Percentiles rank a stretch among this genome's conserved stretches.
These are phyloP conservation scores for Acromyrmex echinatior DNA, from an alignment of 1,140 invertebrate genomes.

Conservation along the genomic window DNA sequence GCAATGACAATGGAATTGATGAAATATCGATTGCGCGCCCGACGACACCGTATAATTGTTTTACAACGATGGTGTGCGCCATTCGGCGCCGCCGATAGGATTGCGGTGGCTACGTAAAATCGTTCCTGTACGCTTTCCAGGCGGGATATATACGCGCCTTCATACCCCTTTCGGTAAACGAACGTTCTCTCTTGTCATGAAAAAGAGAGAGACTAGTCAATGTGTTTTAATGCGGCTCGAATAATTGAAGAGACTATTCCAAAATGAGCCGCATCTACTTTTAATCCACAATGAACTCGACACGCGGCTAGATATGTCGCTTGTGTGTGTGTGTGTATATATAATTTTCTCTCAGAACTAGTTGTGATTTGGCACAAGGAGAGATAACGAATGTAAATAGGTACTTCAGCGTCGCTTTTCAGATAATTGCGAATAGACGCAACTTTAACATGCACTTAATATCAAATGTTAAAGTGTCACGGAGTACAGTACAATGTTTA, in stretches of 20 bases:
- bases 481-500: not conserved
- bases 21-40: conserved; percentile 80
- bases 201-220: conserved; percentile 50
- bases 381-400: not conserved
- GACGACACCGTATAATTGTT: conserved; percentile 82
- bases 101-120: conserved; percentile 69
- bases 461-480: not conserved
- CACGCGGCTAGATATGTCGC: not conserved
- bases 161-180: conserved; percentile 49
- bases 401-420: not conserved
- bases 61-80: conserved; percentile 75
- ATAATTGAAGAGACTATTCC: conserved; percentile 52
- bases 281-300: not conserved
- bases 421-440: not conserved
- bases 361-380: not conserved
- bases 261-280: conserved; percentile 25
- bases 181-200: not conserved
- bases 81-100: conserved; percentile 69
- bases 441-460: not conserved
- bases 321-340: too few species aligned
- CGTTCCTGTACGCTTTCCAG: conserved; percentile 57
- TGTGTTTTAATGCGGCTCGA: conserved; percentile 29
- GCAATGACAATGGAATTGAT: conserved; percentile 84
- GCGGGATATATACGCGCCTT: conserved; percentile 62
- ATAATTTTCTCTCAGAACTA: not conserved